A percentile compares a stretch with the other conserved stretches of the same genome.
These are phyloP conservation scores for Apis mellifera DNA, from an alignment of 1,140 invertebrate genomes.

Conservation along the genomic window Amel_HAv3.1 CM009932.2:9763501-9764000, in stretches of 20 bases:
- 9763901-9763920: too few species aligned
- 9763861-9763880: background rate
- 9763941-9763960: background rate
- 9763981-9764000: constrained; percentile 30
- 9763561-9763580: background rate
- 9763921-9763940: background rate
- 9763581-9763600: constrained; percentile 60
- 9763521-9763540: background rate
- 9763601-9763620: constrained; percentile 69
- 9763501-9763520: background rate
- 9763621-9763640: constrained; percentile 59
- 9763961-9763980: background rate
- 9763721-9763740: constrained; percentile 69
- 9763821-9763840: too few species aligned
- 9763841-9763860: background rate
- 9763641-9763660: constrained; percentile 58
- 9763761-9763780: constrained; percentile 45
- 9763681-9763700: constrained; percentile 36
- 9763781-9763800: background rate
- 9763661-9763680: constrained; percentile 74
- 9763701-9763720: constrained; percentile 37
- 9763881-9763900: background rate
- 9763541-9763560: background rate
- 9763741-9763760: constrained; percentile 66
- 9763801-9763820: background rate